These are phyloP conservation scores for Deilephila porcellus DNA, from an alignment of 2,888 invertebrate genomes.

Conservation along the genomic window DNA sequence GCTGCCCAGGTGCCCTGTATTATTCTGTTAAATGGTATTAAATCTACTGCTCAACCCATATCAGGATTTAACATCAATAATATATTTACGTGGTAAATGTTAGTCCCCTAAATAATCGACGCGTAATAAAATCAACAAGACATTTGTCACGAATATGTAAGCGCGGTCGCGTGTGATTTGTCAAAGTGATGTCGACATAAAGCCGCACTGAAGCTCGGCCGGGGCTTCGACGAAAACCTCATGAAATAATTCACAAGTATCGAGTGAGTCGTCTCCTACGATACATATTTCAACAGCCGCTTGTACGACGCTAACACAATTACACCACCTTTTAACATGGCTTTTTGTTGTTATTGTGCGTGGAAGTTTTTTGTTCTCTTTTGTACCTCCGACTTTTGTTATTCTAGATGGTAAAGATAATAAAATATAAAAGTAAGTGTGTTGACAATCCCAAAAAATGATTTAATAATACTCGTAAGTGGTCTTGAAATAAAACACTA, in stretches of 20 bases:
- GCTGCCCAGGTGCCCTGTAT: no score
- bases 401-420: no score
- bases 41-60: no score
- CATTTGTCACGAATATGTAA: background rate
- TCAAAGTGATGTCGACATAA: background rate
- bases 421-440: no score
- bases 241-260: conserved; percentile 16
- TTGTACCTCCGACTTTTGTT: no score
- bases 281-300: conserved; percentile 12
- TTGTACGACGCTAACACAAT: background rate
- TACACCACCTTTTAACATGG: background rate
- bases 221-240: background rate
- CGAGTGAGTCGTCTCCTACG: background rate
- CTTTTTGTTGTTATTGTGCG: background rate
- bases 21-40: no score
- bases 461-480: no score
- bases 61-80: no score
- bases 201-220: background rate
- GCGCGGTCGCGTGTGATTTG: background rate
- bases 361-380: background rate
- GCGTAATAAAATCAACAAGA: background rate
- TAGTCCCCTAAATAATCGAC: background rate
- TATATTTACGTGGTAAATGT: background rate
- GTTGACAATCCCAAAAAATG: no score
- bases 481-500: no score